phyloP scores from a whole-genome alignment of 2,797 vertebrate genomes.

The Microctenopoma stevenorrisi region DNA sequence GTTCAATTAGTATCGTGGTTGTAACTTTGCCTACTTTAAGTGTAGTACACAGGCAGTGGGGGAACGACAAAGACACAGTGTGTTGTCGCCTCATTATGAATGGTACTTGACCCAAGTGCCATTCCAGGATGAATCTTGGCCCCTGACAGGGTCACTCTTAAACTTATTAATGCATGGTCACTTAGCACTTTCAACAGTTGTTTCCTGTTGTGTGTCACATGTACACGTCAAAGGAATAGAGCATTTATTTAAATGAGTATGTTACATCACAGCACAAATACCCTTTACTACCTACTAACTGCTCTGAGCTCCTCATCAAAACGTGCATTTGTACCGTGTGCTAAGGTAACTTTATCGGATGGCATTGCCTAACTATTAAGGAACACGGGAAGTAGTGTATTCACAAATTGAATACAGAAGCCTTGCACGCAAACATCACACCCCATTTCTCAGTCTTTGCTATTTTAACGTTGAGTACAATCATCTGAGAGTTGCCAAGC shows the following conservation, averaged over 20 bases:
- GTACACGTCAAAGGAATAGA: constrained; percentile 1
- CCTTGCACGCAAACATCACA: neutral
- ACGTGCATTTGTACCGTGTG: neutral
- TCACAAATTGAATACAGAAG: constrained; percentile 2
- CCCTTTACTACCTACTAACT: neutral
- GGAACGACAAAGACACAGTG: constrained; percentile 12
- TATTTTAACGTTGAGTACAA: constrained; percentile 33
- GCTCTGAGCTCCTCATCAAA: neutral
- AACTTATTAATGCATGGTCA: constrained; percentile 39
- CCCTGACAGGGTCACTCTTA: constrained; percentile 25
- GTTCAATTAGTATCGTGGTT: neutral
- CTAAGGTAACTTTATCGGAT: neutral
- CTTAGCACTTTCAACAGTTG: constrained; percentile 16
- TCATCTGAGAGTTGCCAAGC: constrained; percentile 17
- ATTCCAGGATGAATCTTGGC: constrained; percentile 21
- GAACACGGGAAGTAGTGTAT: neutral
- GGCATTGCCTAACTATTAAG: constrained; percentile 3
- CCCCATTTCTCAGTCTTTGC: constrained; percentile 7
- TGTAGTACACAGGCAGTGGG: neutral
- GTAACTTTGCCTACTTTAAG: neutral
- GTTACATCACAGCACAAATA: constrained; percentile 1
- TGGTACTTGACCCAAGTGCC: constrained; percentile 26
- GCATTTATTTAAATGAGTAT: neutral
- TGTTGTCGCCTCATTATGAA: constrained; percentile 17
- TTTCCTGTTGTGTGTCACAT: neutral